Evolutionary conservation across 2,113 vertebrate genomes (phyloP), one percentile per base, ranked within the genome.

Genomic region (Delphinus delphis): DNA sequence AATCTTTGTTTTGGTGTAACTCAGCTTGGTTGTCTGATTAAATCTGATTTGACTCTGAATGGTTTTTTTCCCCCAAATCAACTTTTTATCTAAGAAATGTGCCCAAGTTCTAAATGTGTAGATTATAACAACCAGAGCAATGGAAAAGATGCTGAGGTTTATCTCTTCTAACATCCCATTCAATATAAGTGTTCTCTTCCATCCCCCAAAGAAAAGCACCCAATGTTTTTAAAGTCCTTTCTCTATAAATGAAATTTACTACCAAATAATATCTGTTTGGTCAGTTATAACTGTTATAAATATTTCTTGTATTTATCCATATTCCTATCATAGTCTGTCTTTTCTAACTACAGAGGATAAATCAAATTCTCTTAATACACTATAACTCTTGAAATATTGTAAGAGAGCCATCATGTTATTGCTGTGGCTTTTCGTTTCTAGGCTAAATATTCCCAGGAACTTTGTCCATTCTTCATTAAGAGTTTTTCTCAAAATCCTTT

Each of bases 11-110:
- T 55, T 83, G 21, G 25, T 44, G 21, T 73, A 86, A 91, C 6
- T 88, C 36, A 58, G 36, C 38, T 89, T 94, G 50, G 41, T 84
- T 88, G 31, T 47, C 71, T 41, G 74, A 31, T 55, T 73, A 92
- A 62, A 58, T 88, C 26, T 50, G 47, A 50, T 81, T 76, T 70
- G 31, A 36, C 53, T 76, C 70, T 87, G 58, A 92, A 80, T 58
- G 31, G 50, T 90, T 77, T 80, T 53, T 68, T 60, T 41, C 26
- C 38, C 44, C 33, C 14, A 92, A 81, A 93, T 84, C 41, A 85
- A 92, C 94, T 70, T 83, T 85, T 38, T 80, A 28, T 81, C 41
- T 85, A 85, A 84, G 33, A 94, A 85, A 88, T 65, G 38, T 88
- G 91, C 6, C 65, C 79, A 91, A 62, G 6, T 14, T 65, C 60